A percentile compares a stretch with the other conserved stretches of the same genome.
These are phyloP conservation scores for Noctuana brunneofusca DNA, from an alignment of 2,888 invertebrate genomes.

Conservation along the genomic window DNA sequence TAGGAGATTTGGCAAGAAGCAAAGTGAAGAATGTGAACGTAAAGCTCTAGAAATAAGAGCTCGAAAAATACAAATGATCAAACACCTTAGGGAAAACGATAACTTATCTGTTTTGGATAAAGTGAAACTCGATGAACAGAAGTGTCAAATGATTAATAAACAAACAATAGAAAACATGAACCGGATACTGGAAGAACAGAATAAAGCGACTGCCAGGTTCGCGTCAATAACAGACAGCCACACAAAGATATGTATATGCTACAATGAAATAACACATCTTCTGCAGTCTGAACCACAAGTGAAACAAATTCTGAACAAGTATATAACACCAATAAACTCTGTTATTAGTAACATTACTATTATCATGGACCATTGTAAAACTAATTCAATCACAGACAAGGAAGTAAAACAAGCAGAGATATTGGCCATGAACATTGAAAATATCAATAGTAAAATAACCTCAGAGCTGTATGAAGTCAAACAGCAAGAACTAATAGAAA, in stretches of 20 bases:
- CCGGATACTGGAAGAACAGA: slow-evolving; percentile 76
- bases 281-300: slow-evolving; percentile 68
- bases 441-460: slow-evolving; percentile 68
- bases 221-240: slow-evolving; percentile 83
- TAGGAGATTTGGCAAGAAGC: slow-evolving; percentile 59
- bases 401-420: slow-evolving; percentile 82
- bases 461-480: slow-evolving; percentile 60
- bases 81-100: slow-evolving; percentile 77
- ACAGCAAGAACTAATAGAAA: slow-evolving; percentile 51
- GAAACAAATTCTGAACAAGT: slow-evolving; percentile 70
- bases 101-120: slow-evolving; percentile 68
- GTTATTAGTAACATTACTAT: slow-evolving; percentile 69
- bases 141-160: slow-evolving; percentile 68
- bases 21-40: slow-evolving; percentile 63
- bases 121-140: slow-evolving; percentile 77
- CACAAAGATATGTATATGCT: slow-evolving; percentile 79
- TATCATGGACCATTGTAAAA: slow-evolving; percentile 72
- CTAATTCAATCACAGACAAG: slow-evolving; percentile 68
- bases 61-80: slow-evolving; percentile 65
- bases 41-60: slow-evolving; percentile 70
- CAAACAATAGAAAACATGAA: slow-evolving; percentile 76
- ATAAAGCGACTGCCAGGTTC: slow-evolving; percentile 69
- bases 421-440: slow-evolving; percentile 72
- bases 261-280: slow-evolving; percentile 79
- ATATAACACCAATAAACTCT: slow-evolving; percentile 63